Evolutionary conservation across 1,140 invertebrate species (phyloP).

Genomic region (Lepidurus apus): DNA sequence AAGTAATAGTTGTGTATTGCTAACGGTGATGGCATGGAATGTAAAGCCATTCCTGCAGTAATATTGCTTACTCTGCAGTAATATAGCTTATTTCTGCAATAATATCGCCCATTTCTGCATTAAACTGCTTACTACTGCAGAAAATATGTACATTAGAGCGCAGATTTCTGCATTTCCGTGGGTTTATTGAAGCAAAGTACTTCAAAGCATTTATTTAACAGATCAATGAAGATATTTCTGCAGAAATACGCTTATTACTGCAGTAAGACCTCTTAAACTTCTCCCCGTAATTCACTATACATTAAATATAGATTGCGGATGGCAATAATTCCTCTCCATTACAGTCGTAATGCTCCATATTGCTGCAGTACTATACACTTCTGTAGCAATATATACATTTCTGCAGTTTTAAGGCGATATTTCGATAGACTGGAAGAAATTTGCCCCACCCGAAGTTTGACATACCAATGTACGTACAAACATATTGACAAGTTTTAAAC

Average conservation of each 20-base stretch:
- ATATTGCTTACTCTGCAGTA: too few relatives aligned
- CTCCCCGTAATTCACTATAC: too few relatives aligned
- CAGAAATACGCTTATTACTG: too few relatives aligned
- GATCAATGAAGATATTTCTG: too few relatives aligned
- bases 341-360: neutral
- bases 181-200: neutral
- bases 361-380: neutral
- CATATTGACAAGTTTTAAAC: constrained; percentile 1
- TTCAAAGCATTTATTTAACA: too few relatives aligned
- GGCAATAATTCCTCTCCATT: neutral
- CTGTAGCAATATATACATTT: neutral
- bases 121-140: neutral
- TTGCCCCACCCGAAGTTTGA: neutral
- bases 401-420: neutral
- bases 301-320: neutral
- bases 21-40: too few relatives aligned
- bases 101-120: too few relatives aligned
- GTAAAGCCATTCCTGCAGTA: too few relatives aligned
- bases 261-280: too few relatives aligned
- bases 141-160: neutral
- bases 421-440: neutral
- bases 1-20: too few relatives aligned
- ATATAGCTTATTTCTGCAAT: too few relatives aligned
- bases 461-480: neutral
- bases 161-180: neutral